Conservation (phyloP, 2,888 invertebrate genomes). For the Scaptomyza caliginosa region DNA sequence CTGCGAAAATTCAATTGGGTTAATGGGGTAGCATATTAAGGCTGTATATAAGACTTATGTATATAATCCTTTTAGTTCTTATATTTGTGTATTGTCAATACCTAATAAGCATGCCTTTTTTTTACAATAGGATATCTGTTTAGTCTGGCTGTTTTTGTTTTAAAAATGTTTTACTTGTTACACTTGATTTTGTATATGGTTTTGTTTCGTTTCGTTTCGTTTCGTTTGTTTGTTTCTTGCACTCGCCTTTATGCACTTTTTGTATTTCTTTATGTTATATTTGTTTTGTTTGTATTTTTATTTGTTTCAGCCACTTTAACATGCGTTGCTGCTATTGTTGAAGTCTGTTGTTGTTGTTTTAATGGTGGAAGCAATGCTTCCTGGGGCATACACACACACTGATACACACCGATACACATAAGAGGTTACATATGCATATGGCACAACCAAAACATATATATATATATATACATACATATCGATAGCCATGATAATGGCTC, state of each 20-base stretch:
- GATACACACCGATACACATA: not conserved
- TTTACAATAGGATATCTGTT: not conserved
- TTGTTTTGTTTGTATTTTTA: conserved; percentile 28
- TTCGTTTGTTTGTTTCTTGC: conserved; percentile 60
- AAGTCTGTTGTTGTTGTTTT: conserved; percentile 8
- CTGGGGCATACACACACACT: conserved; percentile 7
- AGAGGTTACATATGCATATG: conserved; percentile 4
- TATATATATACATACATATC: conserved; percentile 27
- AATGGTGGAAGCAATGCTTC: conserved; percentile 12
- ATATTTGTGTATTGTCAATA: not conserved
- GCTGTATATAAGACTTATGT: not conserved
- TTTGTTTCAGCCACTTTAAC: conserved; percentile 62
- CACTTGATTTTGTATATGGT: conserved; percentile 39
- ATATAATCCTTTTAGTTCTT: too few species aligned
- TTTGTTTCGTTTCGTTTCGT: conserved; percentile 25
- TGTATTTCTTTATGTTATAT: conserved; percentile 9
- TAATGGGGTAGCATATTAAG: not conserved
- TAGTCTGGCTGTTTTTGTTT: conserved; percentile 6
- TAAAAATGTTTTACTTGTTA: conserved; percentile 20
- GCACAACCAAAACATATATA: not conserved
- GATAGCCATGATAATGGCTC: conserved; percentile 31
- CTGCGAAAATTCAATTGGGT: not conserved
- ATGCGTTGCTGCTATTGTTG: conserved; percentile 19
- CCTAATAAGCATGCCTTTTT: not conserved
- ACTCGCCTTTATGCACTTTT: conserved; percentile 63